A percentile compares a stretch with the other conserved stretches of the same genome.
Evolutionary conservation across 2,888 invertebrate genomes (phyloP).

Genomic region (Phragmatobia fuliginosa): DNA sequence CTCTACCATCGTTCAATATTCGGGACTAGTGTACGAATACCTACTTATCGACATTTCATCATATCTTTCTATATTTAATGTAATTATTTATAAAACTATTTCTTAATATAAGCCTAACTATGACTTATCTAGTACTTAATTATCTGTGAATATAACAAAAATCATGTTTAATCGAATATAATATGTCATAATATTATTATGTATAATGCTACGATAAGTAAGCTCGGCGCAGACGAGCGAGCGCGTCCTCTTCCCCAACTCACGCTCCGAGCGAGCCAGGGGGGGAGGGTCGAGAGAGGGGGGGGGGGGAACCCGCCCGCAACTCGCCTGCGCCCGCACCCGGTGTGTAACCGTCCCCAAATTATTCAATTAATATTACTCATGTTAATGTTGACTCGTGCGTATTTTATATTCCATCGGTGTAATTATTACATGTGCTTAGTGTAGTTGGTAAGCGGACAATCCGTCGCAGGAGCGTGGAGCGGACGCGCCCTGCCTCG

Average conservation of each 20-base stretch:
- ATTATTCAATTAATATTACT: conserved; percentile 42
- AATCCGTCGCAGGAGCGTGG: neutral
- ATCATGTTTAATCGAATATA: conserved; percentile 35
- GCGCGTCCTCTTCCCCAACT: conserved; percentile 20
- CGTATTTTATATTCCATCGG: conserved; percentile 53
- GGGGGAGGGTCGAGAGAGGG: too few relatives aligned
- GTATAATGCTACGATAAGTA: conserved; percentile 17
- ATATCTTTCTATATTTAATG: conserved; percentile 55
- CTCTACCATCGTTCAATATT: neutral
- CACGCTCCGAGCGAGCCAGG: too few relatives aligned
- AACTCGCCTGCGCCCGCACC: conserved; percentile 27
- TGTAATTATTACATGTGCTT: conserved; percentile 41
- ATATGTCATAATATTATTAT: conserved; percentile 28
- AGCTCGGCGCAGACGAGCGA: conserved; percentile 24
- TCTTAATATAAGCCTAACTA: conserved; percentile 54
- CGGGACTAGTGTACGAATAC: conserved; percentile 1
- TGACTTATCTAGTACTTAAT: conserved; percentile 33
- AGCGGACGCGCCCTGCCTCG: neutral
- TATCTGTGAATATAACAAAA: conserved; percentile 33
- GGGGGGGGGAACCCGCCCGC: neutral
- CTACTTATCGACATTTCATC: conserved; percentile 36
- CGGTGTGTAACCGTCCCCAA: conserved; percentile 37
- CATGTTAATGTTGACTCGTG: conserved; percentile 61
- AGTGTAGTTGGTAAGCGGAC: conserved; percentile 25
- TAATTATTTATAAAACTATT: conserved; percentile 48